Evolutionary conservation across 2,797 vertebrate species (phyloP).

Genomic region (Oryzias sinensis): DNA sequence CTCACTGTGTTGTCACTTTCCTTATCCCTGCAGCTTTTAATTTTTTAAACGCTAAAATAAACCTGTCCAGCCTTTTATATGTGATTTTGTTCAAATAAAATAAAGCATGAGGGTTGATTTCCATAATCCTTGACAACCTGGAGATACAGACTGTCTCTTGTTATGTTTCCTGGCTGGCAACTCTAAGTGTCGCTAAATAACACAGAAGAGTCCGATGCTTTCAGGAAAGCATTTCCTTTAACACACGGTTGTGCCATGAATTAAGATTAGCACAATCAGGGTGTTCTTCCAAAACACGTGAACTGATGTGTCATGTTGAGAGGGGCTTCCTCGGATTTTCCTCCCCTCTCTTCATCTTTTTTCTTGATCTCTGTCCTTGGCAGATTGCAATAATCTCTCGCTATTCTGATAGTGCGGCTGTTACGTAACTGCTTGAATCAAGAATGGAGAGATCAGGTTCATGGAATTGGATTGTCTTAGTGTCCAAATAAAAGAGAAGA

Average conservation of each 20-base stretch:
- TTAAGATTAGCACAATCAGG: constrained; percentile 16
- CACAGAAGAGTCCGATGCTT: constrained; percentile 39
- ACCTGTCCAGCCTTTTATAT: constrained; percentile 10
- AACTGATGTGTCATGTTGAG: constrained; percentile 62
- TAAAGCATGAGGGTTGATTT: constrained; percentile 18
- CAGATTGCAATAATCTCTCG: constrained; percentile 65
- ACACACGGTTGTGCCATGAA: constrained; percentile 25
- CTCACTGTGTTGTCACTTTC: constrained; percentile 16
- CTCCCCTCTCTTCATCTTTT: constrained; percentile 11
- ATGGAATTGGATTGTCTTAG: constrained; percentile 59
- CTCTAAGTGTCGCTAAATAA: constrained; percentile 43
- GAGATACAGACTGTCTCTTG: constrained; percentile 28
- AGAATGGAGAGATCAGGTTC: constrained; percentile 65
- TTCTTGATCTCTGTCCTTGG: constrained; percentile 50
- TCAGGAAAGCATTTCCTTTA: constrained; percentile 24
- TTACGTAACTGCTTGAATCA: constrained; percentile 66
- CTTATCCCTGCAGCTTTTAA: constrained; percentile 30
- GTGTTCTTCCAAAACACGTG: constrained; percentile 42
- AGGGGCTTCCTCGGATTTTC: constrained; percentile 64
- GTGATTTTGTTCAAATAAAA: constrained; percentile 27
- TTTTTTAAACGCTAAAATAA: constrained; percentile 18
- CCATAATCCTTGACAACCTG: constrained; percentile 22
- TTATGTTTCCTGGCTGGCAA: constrained; percentile 26
- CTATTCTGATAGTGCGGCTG: constrained; percentile 70
- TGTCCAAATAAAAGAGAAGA: constrained; percentile 17